Percentiles rank a stretch among this genome's conserved stretches.
phyloP scores from a whole-genome alignment of 2,113 vertebrate species.

The Argyrosomus japonicus region DNA sequence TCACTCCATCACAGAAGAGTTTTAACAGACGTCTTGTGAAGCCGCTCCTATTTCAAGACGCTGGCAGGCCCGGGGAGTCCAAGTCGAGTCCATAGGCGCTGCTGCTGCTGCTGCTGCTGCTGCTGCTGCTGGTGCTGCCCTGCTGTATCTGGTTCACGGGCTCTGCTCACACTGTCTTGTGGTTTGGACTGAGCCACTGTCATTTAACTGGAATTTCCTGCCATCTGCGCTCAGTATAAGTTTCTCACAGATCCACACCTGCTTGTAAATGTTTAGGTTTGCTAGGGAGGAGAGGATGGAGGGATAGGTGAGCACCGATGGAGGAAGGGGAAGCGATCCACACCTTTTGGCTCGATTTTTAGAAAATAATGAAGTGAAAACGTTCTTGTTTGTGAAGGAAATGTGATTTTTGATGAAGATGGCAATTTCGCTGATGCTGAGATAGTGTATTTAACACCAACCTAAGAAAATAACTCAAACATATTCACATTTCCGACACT shows the following conservation, averaged over 20 bases:
- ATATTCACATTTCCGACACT: slow-evolving; percentile 3
- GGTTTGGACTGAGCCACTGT: slow-evolving; percentile 78
- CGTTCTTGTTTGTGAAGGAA: background rate
- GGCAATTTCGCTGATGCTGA: background rate
- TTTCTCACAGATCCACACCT: slow-evolving; percentile 80
- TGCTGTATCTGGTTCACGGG: slow-evolving; percentile 57
- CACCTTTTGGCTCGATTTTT: background rate
- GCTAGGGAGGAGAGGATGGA: slow-evolving; percentile 36
- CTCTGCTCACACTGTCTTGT: slow-evolving; percentile 67
- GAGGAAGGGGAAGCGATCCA: background rate
- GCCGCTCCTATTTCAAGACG: slow-evolving; percentile 69
- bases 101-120: slow-evolving; percentile 9
- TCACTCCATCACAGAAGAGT: slow-evolving; percentile 38
- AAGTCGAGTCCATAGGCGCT: slow-evolving; percentile 32
- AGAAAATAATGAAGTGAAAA: background rate
- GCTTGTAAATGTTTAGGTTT: slow-evolving; percentile 69
- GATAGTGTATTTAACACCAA: background rate
- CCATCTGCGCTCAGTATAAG: slow-evolving; percentile 69
- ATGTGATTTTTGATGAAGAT: background rate
- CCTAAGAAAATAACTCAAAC: slow-evolving; percentile 12
- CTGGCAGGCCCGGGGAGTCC: slow-evolving; percentile 32
- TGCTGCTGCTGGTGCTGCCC: too few relatives aligned
- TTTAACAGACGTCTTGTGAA: slow-evolving; percentile 60
- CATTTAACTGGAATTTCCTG: slow-evolving; percentile 82
- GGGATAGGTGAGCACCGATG: slow-evolving; percentile 51